Evolutionary conservation across 2,113 vertebrate species (phyloP).

Genomic region (Dipodomys ordii): DNA sequence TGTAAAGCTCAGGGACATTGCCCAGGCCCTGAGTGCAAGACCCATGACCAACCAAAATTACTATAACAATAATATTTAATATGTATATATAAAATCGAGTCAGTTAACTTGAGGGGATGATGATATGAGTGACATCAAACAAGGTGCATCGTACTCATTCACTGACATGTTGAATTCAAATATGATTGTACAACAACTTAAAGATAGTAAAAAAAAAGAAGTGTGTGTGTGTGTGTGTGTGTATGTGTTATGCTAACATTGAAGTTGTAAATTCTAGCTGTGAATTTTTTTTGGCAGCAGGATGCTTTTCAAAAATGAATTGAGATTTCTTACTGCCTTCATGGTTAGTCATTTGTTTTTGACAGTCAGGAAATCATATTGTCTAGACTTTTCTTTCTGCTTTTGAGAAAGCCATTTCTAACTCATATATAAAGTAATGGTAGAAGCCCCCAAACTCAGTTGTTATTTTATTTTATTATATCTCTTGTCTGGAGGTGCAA

Average conservation of each 20-base stretch:
- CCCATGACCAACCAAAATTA: no score
- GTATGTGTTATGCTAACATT: not conserved
- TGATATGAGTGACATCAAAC: no score
- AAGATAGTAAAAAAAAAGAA: no score
- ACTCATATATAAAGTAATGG: not conserved
- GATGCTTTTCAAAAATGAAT: conserved; percentile 27
- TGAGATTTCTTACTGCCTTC: not conserved
- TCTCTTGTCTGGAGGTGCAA: not conserved
- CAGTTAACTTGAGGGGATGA: no score
- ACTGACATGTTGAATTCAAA: no score
- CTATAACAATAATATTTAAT: no score
- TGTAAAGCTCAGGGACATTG: no score
- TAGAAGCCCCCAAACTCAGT: not conserved
- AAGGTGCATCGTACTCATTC: no score
- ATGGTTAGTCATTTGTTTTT: conserved; percentile 15
- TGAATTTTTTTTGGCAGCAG: not conserved
- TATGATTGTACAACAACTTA: no score
- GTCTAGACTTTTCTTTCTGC: not conserved
- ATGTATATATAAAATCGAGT: no score
- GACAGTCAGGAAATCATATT: not conserved
- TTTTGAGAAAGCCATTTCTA: conserved; percentile 24
- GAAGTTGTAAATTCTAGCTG: not conserved
- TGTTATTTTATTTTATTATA: not conserved
- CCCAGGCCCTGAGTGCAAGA: no score
- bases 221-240: no score